These are phyloP conservation scores for Polydrusus pterygomalis DNA, from an alignment of 2,888 invertebrate genomes.

Conservation along the genomic window DNA sequence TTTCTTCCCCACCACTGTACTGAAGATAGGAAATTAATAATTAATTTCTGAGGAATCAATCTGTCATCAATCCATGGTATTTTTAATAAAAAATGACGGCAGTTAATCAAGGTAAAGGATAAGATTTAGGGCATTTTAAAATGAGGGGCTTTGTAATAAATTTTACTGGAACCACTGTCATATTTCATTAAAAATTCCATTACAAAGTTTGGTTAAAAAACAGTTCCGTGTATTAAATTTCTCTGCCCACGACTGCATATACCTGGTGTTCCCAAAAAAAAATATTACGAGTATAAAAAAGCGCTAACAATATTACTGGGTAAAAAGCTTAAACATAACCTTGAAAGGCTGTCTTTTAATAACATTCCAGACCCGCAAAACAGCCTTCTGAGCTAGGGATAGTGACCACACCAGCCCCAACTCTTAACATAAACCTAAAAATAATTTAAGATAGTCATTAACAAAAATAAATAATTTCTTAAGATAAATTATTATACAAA, in stretches of 20 bases:
- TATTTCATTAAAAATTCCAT: not conserved
- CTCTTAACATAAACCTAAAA: not conserved
- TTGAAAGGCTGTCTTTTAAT: not conserved
- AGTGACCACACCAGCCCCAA: not conserved
- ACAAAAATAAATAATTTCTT: conserved; percentile 30
- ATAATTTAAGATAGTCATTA: conserved; percentile 3
- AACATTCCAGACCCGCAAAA: not conserved
- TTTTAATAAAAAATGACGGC: not conserved
- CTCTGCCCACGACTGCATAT: no score
- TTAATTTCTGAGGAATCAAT: not conserved
- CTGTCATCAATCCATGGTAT: no score
- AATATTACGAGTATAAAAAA: conserved; percentile 20
- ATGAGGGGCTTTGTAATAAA: no score
- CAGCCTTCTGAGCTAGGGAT: not conserved
- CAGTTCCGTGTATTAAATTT: no score
- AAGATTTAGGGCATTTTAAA: no score
- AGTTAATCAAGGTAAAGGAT: no score
- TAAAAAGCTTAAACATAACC: conserved; percentile 17
- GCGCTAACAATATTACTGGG: not conserved
- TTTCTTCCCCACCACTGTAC: not conserved
- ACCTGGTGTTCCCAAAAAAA: not conserved
- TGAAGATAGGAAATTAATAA: conserved; percentile 4
- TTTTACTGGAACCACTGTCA: not conserved
- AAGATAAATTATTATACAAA: conserved; percentile 19
- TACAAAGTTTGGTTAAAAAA: no score